Evolutionary conservation across 2,113 vertebrate species (phyloP).

Genomic region (Phylloscopus trochilus): DNA sequence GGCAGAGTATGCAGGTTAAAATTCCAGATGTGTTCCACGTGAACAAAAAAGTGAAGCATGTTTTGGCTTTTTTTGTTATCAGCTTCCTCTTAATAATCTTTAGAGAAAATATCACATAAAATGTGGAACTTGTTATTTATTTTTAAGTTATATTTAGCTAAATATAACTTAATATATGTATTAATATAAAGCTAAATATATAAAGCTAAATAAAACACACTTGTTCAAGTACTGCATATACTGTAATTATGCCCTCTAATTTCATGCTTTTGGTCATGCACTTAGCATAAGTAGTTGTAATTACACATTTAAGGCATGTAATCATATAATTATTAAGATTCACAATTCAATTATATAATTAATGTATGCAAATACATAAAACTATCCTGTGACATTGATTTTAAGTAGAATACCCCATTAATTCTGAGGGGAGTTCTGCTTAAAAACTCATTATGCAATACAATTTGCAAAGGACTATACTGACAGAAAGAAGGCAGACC

Average conservation of each 20-base stretch:
- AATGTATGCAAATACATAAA: constrained; percentile 28
- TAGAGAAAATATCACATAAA: neutral
- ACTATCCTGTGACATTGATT: constrained; percentile 15
- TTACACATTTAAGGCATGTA: constrained; percentile 49
- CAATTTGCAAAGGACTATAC: neutral
- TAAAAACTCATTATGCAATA: neutral
- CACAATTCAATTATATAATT: constrained; percentile 52
- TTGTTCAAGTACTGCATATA: constrained; percentile 4
- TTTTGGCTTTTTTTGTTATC: neutral
- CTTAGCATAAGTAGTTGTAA: constrained; percentile 42
- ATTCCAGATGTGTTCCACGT: neutral
- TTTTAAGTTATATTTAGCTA: neutral
- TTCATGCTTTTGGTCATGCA: constrained; percentile 56
- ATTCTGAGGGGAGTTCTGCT: neutral
- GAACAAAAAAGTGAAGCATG: neutral
- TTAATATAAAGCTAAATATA: neutral
- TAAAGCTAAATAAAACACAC: neutral
- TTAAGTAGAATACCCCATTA: neutral
- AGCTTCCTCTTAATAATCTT: neutral
- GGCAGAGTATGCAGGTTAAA: neutral
- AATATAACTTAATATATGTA: neutral
- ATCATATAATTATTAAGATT: constrained; percentile 55
- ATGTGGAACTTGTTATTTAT: neutral
- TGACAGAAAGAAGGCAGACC: neutral
- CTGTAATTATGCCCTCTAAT: constrained; percentile 30